phyloP scores from a whole-genome alignment of 2,113 vertebrate species.

The Tamias sibiricus region DNA sequence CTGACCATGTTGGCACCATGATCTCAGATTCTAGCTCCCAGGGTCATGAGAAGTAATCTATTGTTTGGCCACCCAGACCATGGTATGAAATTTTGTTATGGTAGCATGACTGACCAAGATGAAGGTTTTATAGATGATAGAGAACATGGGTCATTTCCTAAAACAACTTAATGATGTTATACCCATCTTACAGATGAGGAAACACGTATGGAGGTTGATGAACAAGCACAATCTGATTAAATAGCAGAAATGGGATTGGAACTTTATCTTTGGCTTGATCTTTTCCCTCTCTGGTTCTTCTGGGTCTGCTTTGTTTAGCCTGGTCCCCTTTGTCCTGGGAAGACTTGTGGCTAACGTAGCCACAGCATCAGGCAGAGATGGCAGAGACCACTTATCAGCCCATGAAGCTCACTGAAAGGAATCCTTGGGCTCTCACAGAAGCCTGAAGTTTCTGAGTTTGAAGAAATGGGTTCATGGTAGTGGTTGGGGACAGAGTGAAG shows the following conservation, averaged over 20 bases:
- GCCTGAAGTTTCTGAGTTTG: neutral
- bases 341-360: neutral
- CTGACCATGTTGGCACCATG: rapidly evolving
- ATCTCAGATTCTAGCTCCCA: neutral
- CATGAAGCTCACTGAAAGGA: neutral
- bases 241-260: neutral
- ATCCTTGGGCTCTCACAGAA: neutral
- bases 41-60: neutral
- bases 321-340: neutral
- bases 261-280: neutral
- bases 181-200: neutral
- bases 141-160: neutral
- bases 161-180: neutral
- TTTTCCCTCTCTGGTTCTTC: neutral
- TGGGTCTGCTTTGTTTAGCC: neutral
- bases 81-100: neutral
- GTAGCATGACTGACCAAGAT: neutral
- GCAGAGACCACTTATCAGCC: neutral
- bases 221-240: neutral
- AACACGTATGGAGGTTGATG: neutral
- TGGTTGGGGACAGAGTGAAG: neutral
- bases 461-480: neutral
- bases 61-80: neutral
- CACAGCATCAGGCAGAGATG: neutral
- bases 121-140: neutral